These are phyloP conservation scores for Hydrolagus affinis DNA, from an alignment of 2,113 vertebrate species.

Conservation along the genomic window DNA sequence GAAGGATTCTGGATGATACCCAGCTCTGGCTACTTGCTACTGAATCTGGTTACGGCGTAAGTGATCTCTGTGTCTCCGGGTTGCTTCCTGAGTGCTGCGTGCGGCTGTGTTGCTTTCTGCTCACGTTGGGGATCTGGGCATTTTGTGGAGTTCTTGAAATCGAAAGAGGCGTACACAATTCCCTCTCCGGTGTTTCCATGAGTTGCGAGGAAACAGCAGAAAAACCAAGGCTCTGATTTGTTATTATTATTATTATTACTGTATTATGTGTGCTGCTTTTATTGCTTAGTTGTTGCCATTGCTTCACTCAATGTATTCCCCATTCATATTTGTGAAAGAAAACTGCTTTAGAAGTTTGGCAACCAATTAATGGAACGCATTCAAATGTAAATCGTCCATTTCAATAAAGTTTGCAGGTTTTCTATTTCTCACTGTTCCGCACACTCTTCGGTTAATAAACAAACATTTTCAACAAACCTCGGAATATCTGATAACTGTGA, in stretches of 20 bases:
- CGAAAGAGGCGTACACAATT: background rate
- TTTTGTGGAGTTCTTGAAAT: background rate
- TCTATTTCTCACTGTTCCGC: background rate
- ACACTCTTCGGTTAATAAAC: background rate
- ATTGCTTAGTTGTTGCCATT: too few species aligned
- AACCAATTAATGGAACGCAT: too few species aligned
- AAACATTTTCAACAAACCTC: background rate
- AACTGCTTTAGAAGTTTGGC: too few species aligned
- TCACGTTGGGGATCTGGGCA: too few species aligned
- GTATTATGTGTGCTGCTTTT: too few species aligned
- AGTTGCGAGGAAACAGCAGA: background rate
- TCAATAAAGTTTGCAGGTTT: too few species aligned
- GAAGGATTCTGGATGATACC: too few species aligned
- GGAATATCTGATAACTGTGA: background rate
- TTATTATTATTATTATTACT: background rate
- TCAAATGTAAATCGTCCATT: too few species aligned
- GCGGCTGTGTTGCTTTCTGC: background rate
- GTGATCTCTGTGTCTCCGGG: background rate
- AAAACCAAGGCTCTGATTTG: background rate
- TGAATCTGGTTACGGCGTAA: background rate
- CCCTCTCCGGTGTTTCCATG: background rate
- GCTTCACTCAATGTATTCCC: too few species aligned
- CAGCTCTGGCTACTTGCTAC: too few species aligned
- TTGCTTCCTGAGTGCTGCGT: background rate
- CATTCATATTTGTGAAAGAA: too few species aligned